These are phyloP conservation scores for Aplysia californica DNA, from an alignment of 1,140 invertebrate genomes.

Conservation along the genomic window DNA sequence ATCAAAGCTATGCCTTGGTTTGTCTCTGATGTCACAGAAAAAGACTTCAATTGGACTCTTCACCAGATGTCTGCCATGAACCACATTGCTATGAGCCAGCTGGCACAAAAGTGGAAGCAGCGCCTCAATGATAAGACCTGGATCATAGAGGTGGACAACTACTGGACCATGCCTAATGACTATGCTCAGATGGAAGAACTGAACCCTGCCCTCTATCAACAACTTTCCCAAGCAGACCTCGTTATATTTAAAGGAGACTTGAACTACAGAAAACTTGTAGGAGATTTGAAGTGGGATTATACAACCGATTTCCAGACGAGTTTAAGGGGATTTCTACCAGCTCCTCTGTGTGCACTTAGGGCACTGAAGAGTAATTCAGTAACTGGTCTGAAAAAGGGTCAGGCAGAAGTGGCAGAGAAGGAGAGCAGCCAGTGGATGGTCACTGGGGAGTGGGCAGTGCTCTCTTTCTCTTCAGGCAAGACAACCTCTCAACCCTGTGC, in stretches of 20 bases:
- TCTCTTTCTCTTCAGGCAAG: conserved; percentile 72
- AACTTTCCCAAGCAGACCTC: conserved; percentile 77
- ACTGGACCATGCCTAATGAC: conserved; percentile 89
- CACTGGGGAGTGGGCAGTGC: conserved; percentile 87
- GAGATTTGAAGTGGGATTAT: conserved; percentile 86
- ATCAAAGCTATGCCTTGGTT: conserved; percentile 96
- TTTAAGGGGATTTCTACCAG: conserved; percentile 85
- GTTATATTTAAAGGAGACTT: conserved; percentile 95
- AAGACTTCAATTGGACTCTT: conserved; percentile 83
- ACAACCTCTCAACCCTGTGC: too few relatives aligned
- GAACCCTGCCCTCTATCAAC: conserved; percentile 78
- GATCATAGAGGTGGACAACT: conserved; percentile 73
- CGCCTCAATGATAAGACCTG: conserved; percentile 62
- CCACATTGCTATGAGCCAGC: conserved; percentile 50
- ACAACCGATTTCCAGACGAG: conserved; percentile 77
- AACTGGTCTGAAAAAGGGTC: conserved; percentile 77
- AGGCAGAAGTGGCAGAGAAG: conserved; percentile 73
- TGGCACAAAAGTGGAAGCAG: conserved; percentile 59
- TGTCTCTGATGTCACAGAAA: conserved; percentile 86
- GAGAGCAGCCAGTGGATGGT: conserved; percentile 86
- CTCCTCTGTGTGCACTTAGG: conserved; percentile 83
- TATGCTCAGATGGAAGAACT: conserved; percentile 82
- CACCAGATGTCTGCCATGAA: conserved; percentile 53
- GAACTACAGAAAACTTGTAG: conserved; percentile 94
- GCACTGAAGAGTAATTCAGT: conserved; percentile 93